Base-by-base conservation (phyloP, 2,888 invertebrate species). In the Exocentrus adspersus region DNA sequence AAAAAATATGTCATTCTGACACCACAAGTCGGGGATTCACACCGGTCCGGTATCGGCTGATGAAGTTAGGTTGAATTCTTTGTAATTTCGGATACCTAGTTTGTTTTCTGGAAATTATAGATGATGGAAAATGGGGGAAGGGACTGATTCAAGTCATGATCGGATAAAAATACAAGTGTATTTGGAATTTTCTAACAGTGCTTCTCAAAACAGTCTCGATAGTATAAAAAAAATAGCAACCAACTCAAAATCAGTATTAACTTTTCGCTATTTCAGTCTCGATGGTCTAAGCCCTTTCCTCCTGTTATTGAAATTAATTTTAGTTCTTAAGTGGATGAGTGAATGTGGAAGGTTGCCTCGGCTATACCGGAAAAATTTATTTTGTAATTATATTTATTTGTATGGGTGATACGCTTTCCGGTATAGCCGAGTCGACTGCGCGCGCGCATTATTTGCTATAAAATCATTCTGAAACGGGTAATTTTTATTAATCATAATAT, bases 301-400 rank as follows among this genome's bases (percentile, higher is more conserved):
- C 17, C 20, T 1, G 9, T 14, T 19, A 28, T 28, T 43, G 14
- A 21, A 21, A 24, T 43, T 14, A 28, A 16, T 17, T 52, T 52
- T 52, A 52, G 37, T 52, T 52, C 14, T 20, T 60, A 64, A 63
- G 59, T 54, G 67, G 58, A 48, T 61, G 60, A 41, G 17, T 56
- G 57, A 50, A 48, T 62, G 67, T 57, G 46, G 53, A 50, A 43
- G 48, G 62, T 69, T 52, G 59, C 67, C 62, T 42, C 43, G 60
- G 57, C 54, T 64, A 66, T 69, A 54, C 65, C 67, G 60, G 43
- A 48, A 62, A 67, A 67, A 67, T 52, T 66, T 63, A 37, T 60
- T 67, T 65, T 69, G 67, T 71, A 71, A 67, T 71, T 71, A 68
- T 70, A 67, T 70, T 72, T 72, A 67, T 65, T 69, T 72, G 54